Conservation (phyloP, 2,888 invertebrate genomes). For the Zhengitettix transpicula region DNA sequence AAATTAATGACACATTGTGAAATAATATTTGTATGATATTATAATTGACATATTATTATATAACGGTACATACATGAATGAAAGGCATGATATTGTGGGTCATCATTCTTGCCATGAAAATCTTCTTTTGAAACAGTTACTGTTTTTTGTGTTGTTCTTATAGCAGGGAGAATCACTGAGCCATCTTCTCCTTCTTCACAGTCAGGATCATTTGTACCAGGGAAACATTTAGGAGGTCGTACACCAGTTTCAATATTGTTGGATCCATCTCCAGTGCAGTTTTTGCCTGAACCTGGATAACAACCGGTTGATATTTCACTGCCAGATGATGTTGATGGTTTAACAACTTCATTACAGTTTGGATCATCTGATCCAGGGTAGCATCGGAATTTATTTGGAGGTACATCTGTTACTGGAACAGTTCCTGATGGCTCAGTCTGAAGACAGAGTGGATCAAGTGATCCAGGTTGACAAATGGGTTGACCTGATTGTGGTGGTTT, state of each 20-base stretch:
- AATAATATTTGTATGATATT: neutral
- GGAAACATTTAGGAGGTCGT: conserved; percentile 10
- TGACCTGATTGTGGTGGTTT: neutral
- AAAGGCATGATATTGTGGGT: conserved; percentile 20
- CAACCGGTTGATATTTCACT: conserved; percentile 16
- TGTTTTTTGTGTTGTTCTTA: neutral
- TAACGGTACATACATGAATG: conserved; percentile 20
- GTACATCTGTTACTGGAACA: conserved; percentile 7
- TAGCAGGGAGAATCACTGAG: conserved; percentile 3
- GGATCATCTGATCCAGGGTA: conserved; percentile 18
- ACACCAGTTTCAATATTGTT: conserved; percentile 1
- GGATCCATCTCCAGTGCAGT: conserved; percentile 4
- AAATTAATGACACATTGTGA: neutral
- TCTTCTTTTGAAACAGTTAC: conserved; percentile 13
- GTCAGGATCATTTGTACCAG: conserved; percentile 10
- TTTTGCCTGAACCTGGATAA: conserved; percentile 18
- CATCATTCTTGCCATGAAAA: conserved; percentile 18
- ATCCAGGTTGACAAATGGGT: conserved; percentile 6
- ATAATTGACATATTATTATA: neutral
- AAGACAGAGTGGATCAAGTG: conserved; percentile 7
- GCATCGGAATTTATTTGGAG: conserved; percentile 14
- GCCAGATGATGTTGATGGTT: neutral
- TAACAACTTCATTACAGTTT: conserved; percentile 12
- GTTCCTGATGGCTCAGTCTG: conserved; percentile 10
- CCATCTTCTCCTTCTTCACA: conserved; percentile 1